These are phyloP conservation scores for Leptestheria dahalacensis DNA, from an alignment of 1,140 invertebrate species.

Conservation along the genomic window DNA sequence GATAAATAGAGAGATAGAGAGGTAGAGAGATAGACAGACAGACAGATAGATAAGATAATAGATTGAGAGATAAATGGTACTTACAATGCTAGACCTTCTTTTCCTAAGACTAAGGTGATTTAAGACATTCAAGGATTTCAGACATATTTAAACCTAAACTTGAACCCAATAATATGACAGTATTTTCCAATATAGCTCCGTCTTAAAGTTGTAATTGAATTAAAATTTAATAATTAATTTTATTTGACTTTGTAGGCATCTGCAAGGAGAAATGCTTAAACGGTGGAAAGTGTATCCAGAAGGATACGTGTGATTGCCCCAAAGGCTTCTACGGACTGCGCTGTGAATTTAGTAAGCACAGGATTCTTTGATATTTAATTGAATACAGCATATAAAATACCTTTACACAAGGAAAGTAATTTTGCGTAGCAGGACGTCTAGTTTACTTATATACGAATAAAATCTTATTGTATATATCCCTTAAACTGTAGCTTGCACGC, in stretches of 20 bases:
- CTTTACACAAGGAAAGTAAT: no score
- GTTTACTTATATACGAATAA: no score
- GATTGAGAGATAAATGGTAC: no score
- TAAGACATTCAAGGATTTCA: constrained; percentile 3
- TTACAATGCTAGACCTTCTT: no score
- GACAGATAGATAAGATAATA: no score
- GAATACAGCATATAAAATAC: constrained; percentile 9
- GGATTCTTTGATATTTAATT: no score
- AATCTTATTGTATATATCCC: no score
- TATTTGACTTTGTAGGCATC: constrained; percentile 45
- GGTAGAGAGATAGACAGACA: no score
- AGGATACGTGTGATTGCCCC: constrained; percentile 75
- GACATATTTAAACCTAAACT: not conserved
- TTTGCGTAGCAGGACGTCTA: not conserved
- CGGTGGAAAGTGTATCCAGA: constrained; percentile 86
- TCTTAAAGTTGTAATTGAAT: not conserved
- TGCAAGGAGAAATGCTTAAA: constrained; percentile 79
- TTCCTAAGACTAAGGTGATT: no score
- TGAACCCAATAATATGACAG: not conserved
- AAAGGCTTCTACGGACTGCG: constrained; percentile 73
- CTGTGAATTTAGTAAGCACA: constrained; percentile 85
- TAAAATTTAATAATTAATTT: constrained; percentile 1
- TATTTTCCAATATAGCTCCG: not conserved
- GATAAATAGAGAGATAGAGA: no score
- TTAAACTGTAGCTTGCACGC: no score